Evolutionary conservation across 23 tunicate species (phyloP).

Genomic region (Trididemnum nubilum): DNA sequence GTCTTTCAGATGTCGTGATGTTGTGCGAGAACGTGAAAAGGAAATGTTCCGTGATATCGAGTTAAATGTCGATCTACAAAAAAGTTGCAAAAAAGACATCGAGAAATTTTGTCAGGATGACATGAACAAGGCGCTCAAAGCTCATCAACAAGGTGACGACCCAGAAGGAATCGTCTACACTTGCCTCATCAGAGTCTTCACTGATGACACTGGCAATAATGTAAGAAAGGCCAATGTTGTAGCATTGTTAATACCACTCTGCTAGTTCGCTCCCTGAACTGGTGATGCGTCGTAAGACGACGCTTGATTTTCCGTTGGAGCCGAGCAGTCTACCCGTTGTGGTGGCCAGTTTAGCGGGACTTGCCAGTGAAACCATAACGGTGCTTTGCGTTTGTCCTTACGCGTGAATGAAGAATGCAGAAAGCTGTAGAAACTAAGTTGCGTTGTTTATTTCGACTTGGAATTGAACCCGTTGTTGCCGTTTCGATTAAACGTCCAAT

Average conservation of each 20-base stretch:
- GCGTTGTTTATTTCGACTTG: too few species aligned
- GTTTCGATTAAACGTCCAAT: too few species aligned
- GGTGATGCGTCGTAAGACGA: background rate
- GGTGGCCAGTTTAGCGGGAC: too few species aligned
- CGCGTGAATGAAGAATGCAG: too few species aligned
- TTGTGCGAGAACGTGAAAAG: conserved; percentile 68
- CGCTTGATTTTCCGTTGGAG: too few species aligned
- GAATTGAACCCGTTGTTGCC: too few species aligned
- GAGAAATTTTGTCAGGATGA: conserved; percentile 39
- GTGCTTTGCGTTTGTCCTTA: too few species aligned
- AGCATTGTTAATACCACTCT: too few species aligned
- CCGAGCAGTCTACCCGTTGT: too few species aligned
- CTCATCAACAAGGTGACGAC: conserved; percentile 49
- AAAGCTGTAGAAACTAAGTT: too few species aligned
- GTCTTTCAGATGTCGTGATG: conserved; percentile 46
- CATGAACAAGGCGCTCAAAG: conserved; percentile 8
- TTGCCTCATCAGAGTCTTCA: conserved; percentile 47
- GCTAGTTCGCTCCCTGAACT: background rate
- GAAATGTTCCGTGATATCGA: conserved; percentile 70
- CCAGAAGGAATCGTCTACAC: conserved; percentile 63
- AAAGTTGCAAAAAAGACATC: conserved; percentile 65
- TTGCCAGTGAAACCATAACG: too few species aligned
- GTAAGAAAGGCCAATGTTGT: too few species aligned
- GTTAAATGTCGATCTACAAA: conserved; percentile 57
- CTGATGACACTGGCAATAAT: background rate